Evolutionary conservation across 1,140 invertebrate species (phyloP), one percentile per base, ranked within the genome.

Genomic region (Meloidogyne hapla): DNA sequence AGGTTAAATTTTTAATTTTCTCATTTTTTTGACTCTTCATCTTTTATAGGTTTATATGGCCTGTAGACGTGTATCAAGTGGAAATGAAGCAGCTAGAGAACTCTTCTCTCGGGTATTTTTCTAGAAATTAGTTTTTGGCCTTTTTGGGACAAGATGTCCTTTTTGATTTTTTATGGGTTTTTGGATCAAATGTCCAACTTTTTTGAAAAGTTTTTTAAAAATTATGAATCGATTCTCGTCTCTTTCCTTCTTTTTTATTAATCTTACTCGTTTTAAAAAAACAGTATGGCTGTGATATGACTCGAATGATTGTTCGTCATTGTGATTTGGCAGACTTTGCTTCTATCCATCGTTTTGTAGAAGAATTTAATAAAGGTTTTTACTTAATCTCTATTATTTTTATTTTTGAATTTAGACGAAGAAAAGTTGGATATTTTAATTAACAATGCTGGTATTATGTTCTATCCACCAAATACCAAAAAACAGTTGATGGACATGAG

Each of bases 381-480:
- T 18, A 18, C 26, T 74, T 74, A 15, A 10, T 77, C 9, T 40
- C 42, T 10, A n/a, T 13, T 2, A 23, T 42, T 40, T 75, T 21
- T 15, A 38, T 21, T n/a, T 75, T 67, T 69, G 5, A 21, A 67
- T 83, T 81, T 61, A 82, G 79, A 74, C 4, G 81, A 82, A 64
- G 64, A 82, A 21, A 81, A 81, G 21, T 25, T 82, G 23, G 81
- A 83, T 40, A 75, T 79, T 61, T 69, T 83, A 40, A 82, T 83
- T 25, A 83, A 83, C 48, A 83, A 83, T 73, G 81, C 81, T 28
- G 81, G 82, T 12, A 64, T 83, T 21, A 83, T 83, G 82, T 84
- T 83, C 33, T 77, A 77, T 25, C 79, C 81, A 23, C n/a, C n/a
- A 75, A 79, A 25, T 83, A 77, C 64, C 64, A 77, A 26, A 66